phyloP scores from a whole-genome alignment of 2,113 vertebrate genomes.

The Prinia subflava region DNA sequence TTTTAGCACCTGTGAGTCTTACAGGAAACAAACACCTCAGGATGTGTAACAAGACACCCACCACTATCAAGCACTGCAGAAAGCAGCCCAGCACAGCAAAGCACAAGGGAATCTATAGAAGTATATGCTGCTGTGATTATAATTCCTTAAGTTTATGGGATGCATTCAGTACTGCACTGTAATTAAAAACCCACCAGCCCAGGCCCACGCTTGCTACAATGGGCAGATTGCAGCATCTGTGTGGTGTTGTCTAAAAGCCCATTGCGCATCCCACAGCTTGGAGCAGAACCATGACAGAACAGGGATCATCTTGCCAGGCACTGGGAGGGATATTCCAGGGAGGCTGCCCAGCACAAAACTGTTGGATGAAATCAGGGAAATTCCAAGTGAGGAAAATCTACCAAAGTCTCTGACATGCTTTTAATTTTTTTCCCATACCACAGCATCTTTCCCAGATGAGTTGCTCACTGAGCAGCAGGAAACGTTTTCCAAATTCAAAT shows the following conservation, averaged over 20 bases:
- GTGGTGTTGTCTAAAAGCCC: background rate
- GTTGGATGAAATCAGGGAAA: background rate
- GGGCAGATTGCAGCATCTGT: background rate
- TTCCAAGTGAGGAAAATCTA: background rate
- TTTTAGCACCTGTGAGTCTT: background rate
- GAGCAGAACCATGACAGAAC: background rate
- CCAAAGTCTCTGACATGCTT: background rate
- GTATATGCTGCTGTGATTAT: background rate
- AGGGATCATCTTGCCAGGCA: background rate
- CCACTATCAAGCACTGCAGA: background rate
- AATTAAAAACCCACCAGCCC: background rate
- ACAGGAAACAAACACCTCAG: background rate
- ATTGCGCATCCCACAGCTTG: background rate
- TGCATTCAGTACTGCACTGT: background rate
- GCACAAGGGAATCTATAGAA: background rate
- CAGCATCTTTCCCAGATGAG: background rate
- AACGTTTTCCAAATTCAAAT: background rate
- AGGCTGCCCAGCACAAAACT: background rate
- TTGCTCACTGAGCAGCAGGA: background rate
- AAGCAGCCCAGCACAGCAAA: background rate
- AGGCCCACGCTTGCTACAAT: accelerated
- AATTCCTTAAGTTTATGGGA: background rate
- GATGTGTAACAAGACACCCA: background rate
- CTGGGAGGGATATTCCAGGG: background rate
- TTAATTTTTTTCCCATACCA: background rate